A percentile compares a stretch with the other conserved stretches of the same genome.
Conservation (phyloP, 2,888 invertebrate genomes). For the Parasteatoda lunata region DNA sequence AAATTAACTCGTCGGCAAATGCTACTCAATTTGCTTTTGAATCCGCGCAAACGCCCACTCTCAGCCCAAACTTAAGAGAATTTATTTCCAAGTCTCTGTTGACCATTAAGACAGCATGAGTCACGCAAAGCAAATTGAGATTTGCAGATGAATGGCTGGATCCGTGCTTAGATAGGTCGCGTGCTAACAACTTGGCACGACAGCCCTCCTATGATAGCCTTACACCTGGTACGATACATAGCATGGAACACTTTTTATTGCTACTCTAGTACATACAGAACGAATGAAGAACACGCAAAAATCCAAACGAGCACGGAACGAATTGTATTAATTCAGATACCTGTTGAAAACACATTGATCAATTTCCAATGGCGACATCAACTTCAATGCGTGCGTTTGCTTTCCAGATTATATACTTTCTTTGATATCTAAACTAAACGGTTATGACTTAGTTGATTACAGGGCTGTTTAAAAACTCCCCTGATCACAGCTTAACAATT, state of each 20-base stretch:
- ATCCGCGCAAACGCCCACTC: background rate
- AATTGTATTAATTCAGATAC: conserved; percentile 33
- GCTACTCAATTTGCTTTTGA: background rate
- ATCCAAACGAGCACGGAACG: conserved; percentile 1
- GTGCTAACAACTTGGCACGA: conserved; percentile 22
- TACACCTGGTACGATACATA: background rate
- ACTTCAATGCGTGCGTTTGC: background rate
- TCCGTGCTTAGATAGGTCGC: conserved; percentile 28
- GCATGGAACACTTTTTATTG: background rate
- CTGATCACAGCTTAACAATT: background rate
- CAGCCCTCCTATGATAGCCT: conserved; percentile 33
- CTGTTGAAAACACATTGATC: conserved; percentile 34
- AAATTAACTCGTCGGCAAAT: background rate
- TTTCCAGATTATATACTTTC: background rate
- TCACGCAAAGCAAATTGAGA: conserved; percentile 60
- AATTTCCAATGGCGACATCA: conserved; percentile 23
- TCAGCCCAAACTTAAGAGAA: conserved; percentile 1
- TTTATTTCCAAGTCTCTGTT: conserved; percentile 12
- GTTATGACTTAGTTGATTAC: background rate
- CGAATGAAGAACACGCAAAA: conserved; percentile 9
- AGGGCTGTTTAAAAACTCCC: background rate
- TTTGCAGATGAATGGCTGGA: conserved; percentile 50
- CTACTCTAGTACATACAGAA: conserved; percentile 4
- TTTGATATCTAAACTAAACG: background rate
- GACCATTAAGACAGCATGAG: conserved; percentile 54